Evolutionary conservation across 2,113 vertebrate species (phyloP), one percentile per base, ranked within the genome.

Genomic region (Leucoraja erinaceus): DNA sequence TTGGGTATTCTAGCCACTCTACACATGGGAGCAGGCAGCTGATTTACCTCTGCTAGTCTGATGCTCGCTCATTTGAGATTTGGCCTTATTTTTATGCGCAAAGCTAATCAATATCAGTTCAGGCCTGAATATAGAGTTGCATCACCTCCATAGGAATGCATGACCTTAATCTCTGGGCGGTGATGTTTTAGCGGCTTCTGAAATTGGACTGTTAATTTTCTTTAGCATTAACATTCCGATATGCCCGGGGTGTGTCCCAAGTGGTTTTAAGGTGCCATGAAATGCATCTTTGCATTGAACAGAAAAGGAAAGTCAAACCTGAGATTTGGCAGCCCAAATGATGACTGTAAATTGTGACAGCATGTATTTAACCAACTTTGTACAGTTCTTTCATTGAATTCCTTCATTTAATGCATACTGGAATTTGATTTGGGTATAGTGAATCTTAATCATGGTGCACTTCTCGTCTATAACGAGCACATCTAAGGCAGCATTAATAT

Each of bases 231-330:
- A 14, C 6, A 8, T 88, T n/a, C 28, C 12, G 56, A 68, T n/a
- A 0, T 31, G 83, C 28, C 16, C 4, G 59, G 28, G 12, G n/a
- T 81, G 54, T 81, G 38, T 81, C 5, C n/a, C 56, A 66, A 5
- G 83, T 86, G 59, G 14, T 16, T 1, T 12, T 14, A 63, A 6
- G 7, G 83, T 63, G 59, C 81, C 56, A n/a, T 16, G 59, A 1
- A 88, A 63, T 88, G 63, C 28, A 31, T 91, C 38, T 14, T 28
- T 47, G 31, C 33, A 38, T 72, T 25, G 38, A 47, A 72, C 22
- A 72, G 20, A 72, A 72, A 68, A 33, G 90, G 90, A 91, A 91
- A 91, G 90, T 91, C 90, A 91, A 91, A 91, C 90, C 90, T 91
- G 66, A 91, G 66, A 28, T 91, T 91, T 91, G 90, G 38, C 90